Evolutionary conservation across 2,113 vertebrate species (phyloP).

Genomic region (Carassius carassius): DNA sequence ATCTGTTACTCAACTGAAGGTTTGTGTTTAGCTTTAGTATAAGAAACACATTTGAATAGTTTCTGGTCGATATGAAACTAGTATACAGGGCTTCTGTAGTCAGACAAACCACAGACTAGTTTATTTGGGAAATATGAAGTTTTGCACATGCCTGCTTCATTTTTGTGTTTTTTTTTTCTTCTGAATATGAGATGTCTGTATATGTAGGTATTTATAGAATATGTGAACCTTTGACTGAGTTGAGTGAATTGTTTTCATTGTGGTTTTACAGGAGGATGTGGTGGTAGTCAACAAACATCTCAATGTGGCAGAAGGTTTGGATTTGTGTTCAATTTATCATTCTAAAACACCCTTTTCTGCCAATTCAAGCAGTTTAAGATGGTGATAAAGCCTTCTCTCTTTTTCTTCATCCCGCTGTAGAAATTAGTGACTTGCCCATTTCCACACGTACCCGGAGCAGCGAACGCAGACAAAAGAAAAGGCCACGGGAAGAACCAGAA

Average conservation of each 20-base stretch:
- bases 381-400: background rate
- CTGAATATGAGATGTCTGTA: background rate
- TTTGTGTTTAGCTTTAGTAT: background rate
- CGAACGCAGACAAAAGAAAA: conserved; percentile 66
- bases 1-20: background rate
- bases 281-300: conserved; percentile 46
- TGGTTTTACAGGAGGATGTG: conserved; percentile 47
- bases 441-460: conserved; percentile 65
- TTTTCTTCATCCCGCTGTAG: conserved; percentile 48
- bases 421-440: conserved; percentile 39
- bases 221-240: background rate
- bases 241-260: background rate
- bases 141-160: background rate
- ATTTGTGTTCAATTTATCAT: background rate
- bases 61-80: background rate
- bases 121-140: background rate
- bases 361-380: background rate
- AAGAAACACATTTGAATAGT: background rate
- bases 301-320: conserved; percentile 46
- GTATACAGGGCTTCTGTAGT: background rate
- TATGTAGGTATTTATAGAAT: background rate
- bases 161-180: background rate
- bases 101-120: background rate
- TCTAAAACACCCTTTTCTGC: conserved; percentile 1
- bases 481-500: conserved; percentile 45